A percentile compares a stretch with the other conserved stretches of the same genome.
Evolutionary conservation across 2,888 invertebrate species (phyloP).

Genomic region (Acanthosepion lycidas): DNA sequence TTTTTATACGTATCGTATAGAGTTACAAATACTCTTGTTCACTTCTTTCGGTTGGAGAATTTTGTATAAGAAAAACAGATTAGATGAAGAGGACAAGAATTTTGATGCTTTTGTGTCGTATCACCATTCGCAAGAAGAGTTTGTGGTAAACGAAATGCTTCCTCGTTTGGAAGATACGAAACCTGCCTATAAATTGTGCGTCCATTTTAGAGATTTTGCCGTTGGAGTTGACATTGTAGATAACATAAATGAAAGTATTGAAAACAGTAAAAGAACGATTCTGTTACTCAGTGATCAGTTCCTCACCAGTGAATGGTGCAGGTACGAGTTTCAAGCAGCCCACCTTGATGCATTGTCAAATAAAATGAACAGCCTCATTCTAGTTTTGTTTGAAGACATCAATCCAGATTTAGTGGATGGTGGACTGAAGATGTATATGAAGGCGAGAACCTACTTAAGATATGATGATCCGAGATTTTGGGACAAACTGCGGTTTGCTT

Average conservation of each 20-base stretch:
- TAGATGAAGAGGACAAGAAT: slow-evolving; percentile 50
- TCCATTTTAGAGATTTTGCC: slow-evolving; percentile 65
- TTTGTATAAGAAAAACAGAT: too few species aligned
- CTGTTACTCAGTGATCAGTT: slow-evolving; percentile 85
- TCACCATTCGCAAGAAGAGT: slow-evolving; percentile 84
- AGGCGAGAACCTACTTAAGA: slow-evolving; percentile 87
- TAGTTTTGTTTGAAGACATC: slow-evolving; percentile 80
- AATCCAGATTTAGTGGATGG: slow-evolving; percentile 88
- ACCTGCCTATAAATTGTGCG: slow-evolving; percentile 80
- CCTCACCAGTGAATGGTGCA: too few species aligned
- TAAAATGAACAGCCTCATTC: slow-evolving; percentile 47
- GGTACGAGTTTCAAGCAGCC: slow-evolving; percentile 80
- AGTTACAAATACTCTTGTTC: too few species aligned
- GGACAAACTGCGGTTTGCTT: slow-evolving; percentile 90
- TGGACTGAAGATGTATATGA: slow-evolving; percentile 88
- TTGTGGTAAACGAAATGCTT: slow-evolving; percentile 88
- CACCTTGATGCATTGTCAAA: too few species aligned
- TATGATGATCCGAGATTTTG: slow-evolving; percentile 95
- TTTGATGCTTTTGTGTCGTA: slow-evolving; percentile 94
- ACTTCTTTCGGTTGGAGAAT: too few species aligned
- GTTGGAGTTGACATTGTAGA: slow-evolving; percentile 80
- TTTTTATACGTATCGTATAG: too few species aligned
- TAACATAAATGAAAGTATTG: slow-evolving; percentile 89
- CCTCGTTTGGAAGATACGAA: slow-evolving; percentile 87
- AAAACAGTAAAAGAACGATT: slow-evolving; percentile 88